Evolutionary conservation across 2,888 invertebrate genomes (phyloP).

Genomic region (Tethea ocularis): DNA sequence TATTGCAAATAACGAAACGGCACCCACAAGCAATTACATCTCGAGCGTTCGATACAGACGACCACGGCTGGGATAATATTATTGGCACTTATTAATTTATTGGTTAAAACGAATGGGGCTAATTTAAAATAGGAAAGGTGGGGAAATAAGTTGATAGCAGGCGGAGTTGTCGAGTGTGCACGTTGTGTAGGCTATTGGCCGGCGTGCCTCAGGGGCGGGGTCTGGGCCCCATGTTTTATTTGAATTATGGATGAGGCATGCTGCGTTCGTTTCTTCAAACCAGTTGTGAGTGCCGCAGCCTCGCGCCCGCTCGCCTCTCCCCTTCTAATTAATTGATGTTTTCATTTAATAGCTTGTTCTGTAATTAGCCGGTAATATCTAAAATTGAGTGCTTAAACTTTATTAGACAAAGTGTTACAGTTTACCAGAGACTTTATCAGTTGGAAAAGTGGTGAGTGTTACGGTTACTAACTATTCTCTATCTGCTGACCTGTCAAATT

Average conservation of each 20-base stretch:
- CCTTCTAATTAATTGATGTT: constrained; percentile 82
- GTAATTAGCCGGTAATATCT: constrained; percentile 73
- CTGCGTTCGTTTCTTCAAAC: constrained; percentile 71
- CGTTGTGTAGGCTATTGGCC: constrained; percentile 75
- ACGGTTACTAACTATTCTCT: neutral
- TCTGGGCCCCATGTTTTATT: constrained; percentile 81
- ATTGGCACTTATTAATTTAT: constrained; percentile 75
- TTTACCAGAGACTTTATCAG: constrained; percentile 27
- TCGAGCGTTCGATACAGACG: constrained; percentile 54
- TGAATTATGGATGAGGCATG: constrained; percentile 81
- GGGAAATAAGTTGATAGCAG: constrained; percentile 72
- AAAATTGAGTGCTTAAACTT: constrained; percentile 72
- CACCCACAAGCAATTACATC: constrained; percentile 62
- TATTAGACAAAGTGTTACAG: constrained; percentile 60
- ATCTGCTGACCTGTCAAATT: neutral
- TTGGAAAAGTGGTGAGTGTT: constrained; percentile 33
- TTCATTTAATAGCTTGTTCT: constrained; percentile 79
- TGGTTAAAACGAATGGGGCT: constrained; percentile 69
- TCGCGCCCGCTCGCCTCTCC: constrained; percentile 78
- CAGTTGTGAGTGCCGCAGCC: constrained; percentile 77
- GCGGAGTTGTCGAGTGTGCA: constrained; percentile 71
- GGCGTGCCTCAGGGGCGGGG: constrained; percentile 78
- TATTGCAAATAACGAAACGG: constrained; percentile 73
- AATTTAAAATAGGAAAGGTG: constrained; percentile 73
- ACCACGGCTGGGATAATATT: constrained; percentile 56